A percentile compares a stretch with the other conserved stretches of the same genome.
Conservation (phyloP, 1,140 invertebrate species). For the Gonatopus flavifemur region DNA sequence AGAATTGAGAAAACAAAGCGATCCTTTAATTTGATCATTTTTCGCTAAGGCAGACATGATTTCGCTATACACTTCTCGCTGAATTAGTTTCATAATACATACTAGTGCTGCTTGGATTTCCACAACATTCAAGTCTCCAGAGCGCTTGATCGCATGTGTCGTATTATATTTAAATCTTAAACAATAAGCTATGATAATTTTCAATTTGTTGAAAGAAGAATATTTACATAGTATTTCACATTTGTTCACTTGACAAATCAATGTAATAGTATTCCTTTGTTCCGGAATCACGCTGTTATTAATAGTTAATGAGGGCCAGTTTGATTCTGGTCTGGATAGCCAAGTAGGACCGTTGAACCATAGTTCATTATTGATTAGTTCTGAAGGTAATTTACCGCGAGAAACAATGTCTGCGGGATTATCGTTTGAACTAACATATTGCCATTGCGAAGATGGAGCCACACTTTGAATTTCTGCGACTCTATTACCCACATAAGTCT, state of each 20-base stretch:
- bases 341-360: slow-evolving; percentile 24
- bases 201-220: not conserved
- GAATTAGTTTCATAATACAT: not conserved
- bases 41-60: too few species aligned
- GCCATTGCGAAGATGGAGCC: not conserved
- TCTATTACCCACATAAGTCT: slow-evolving; percentile 41
- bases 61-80: not conserved
- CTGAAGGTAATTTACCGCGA: slow-evolving; percentile 5
- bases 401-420: slow-evolving; percentile 25
- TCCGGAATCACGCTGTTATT: not conserved
- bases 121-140: not conserved
- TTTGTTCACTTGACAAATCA: not conserved
- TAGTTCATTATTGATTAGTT: slow-evolving; percentile 4
- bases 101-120: not conserved
- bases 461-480: slow-evolving; percentile 34
- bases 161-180: not conserved
- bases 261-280: not conserved
- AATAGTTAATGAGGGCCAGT: not conserved
- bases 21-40: not conserved
- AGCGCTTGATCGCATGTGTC: not conserved
- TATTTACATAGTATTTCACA: not conserved
- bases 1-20: not conserved
- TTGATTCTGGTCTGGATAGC: not conserved
- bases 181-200: not conserved
- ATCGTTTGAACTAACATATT: slow-evolving; percentile 8